Conservation (phyloP, 1,140 invertebrate species). For the Aphis gossypii region DNA sequence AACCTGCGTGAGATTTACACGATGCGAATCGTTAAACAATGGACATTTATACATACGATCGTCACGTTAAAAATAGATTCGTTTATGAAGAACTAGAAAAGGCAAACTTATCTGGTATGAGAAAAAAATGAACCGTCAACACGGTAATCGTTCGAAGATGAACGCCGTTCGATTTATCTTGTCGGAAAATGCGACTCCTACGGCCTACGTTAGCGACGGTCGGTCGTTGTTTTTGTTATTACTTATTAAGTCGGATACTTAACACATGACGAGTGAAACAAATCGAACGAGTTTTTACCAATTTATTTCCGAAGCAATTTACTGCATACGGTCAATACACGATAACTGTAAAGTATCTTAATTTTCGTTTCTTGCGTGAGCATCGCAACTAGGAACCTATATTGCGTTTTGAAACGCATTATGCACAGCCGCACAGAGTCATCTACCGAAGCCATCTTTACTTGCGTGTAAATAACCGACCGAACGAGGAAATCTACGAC, state of each 20-base stretch:
- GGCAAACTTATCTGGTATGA: not conserved
- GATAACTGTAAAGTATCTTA: not conserved
- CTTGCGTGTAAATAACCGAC: not conserved
- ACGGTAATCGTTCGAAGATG: not conserved
- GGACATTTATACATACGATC: not conserved
- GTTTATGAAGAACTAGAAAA: not conserved
- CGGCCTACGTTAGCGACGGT: not conserved
- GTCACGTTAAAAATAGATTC: not conserved
- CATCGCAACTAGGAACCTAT: not conserved
- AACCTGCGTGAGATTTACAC: not conserved
- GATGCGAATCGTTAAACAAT: not conserved
- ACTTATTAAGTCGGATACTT: not conserved
- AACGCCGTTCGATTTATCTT: not conserved
- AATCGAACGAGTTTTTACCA: not conserved
- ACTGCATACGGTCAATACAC: not conserved
- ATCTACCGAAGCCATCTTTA: not conserved
- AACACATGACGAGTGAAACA: not conserved
- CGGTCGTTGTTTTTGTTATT: not conserved
- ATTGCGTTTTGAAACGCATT: conserved; percentile 8
- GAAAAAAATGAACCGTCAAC: not conserved
- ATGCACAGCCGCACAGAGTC: not conserved
- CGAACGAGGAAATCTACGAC: not conserved
- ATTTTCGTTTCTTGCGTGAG: not conserved
- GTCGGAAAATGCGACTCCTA: not conserved
- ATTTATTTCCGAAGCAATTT: not conserved